These are phyloP conservation scores for Phengaris alcon DNA, from an alignment of 2,888 invertebrate species.

Conservation along the genomic window DNA sequence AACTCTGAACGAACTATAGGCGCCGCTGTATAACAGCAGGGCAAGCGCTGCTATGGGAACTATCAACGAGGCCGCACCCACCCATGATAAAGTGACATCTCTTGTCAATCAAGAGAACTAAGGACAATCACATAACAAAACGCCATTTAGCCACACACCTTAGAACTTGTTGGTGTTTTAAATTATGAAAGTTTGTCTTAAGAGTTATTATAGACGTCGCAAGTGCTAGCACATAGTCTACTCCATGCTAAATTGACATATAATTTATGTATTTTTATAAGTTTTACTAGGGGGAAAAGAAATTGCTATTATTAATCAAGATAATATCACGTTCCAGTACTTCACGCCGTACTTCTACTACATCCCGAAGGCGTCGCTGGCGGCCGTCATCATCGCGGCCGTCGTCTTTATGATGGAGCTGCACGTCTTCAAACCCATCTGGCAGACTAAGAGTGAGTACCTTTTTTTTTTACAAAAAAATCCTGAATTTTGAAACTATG, in stretches of 20 bases:
- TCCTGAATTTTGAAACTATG: too few relatives aligned
- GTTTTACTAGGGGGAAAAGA: too few relatives aligned
- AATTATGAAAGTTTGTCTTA: not conserved
- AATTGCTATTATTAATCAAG: not conserved
- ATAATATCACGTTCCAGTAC: conserved; percentile 79
- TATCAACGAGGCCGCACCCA: too few relatives aligned
- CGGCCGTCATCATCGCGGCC: conserved; percentile 91
- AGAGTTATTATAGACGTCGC: not conserved
- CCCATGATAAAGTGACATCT: too few relatives aligned
- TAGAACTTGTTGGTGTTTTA: too few relatives aligned
- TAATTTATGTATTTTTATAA: too few relatives aligned
- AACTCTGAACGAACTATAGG: too few relatives aligned
- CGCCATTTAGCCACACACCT: not conserved
- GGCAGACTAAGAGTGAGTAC: conserved; percentile 87
- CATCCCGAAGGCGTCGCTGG: conserved; percentile 88
- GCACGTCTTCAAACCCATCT: conserved; percentile 87
- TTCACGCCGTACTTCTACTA: conserved; percentile 90
- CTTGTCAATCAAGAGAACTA: too few relatives aligned
- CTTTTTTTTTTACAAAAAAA: not conserved
- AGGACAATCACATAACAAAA: not conserved
- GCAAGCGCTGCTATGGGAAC: too few relatives aligned
- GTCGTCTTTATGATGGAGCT: conserved; percentile 92
- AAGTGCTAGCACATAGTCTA: too few relatives aligned
- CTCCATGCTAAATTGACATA: too few relatives aligned
- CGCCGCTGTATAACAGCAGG: too few relatives aligned